These are phyloP conservation scores for Drosophila greeni DNA, from an alignment of 2,888 invertebrate species.

Conservation along the genomic window DNA sequence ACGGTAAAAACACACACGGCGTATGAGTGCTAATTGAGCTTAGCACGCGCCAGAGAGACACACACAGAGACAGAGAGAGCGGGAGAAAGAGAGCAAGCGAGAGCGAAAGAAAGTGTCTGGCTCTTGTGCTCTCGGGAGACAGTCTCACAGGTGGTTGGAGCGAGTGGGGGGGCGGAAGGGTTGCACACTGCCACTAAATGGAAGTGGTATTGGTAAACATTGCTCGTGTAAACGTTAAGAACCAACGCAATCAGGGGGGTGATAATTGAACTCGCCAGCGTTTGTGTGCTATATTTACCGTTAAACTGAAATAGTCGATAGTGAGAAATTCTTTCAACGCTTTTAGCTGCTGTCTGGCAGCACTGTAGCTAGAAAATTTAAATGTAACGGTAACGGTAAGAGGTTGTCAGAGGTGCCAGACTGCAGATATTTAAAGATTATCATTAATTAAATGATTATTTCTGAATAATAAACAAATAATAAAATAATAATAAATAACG, in stretches of 20 bases:
- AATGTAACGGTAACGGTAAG: not conserved
- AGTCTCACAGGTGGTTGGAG: constrained; percentile 38
- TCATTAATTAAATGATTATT: too few relatives aligned
- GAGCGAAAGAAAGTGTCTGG: constrained; percentile 14
- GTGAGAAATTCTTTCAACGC: constrained; percentile 5
- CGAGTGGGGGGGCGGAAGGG: constrained; percentile 5
- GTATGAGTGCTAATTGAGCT: constrained; percentile 38
- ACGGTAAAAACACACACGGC: constrained; percentile 39
- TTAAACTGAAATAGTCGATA: constrained; percentile 39
- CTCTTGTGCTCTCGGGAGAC: constrained; percentile 5
- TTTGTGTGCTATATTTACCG: constrained; percentile 52
- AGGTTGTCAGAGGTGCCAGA: not conserved
- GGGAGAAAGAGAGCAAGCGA: not conserved
- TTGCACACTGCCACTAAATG: not conserved
- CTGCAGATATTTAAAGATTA: too few relatives aligned
- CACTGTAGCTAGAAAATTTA: not conserved
- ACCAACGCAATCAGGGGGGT: constrained; percentile 40
- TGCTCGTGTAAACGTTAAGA: constrained; percentile 26
- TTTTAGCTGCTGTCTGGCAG: not conserved
- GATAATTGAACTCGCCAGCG: constrained; percentile 53
- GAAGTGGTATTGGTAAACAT: constrained; percentile 18
- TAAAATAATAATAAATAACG: too few relatives aligned
- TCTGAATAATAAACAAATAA: too few relatives aligned
- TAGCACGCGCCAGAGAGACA: constrained; percentile 37
- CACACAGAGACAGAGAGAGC: not conserved